Evolutionary conservation across 2,113 vertebrate genomes (phyloP), one percentile per base, ranked within the genome.

Genomic region (Orientallactaga bullata): DNA sequence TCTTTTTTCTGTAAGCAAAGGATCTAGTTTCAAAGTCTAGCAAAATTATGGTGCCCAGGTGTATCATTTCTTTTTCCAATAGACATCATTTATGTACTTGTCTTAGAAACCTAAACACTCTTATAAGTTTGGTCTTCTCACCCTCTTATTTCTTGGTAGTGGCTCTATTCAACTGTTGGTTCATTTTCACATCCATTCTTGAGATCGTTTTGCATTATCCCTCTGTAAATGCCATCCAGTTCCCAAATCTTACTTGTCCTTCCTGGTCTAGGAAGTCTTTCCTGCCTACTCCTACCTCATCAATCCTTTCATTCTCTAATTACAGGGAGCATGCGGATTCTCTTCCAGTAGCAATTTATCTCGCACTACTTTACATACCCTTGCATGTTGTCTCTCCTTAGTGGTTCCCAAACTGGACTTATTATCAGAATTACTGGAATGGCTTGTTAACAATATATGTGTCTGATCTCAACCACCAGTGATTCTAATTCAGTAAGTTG

Each of bases 401-500:
- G 37, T 82, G 37, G 39, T 69, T 58, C 37, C 10, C 5, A 60
- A 91, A 79, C 20, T 47, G 7, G 11, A 71, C 30, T 47, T 32
- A 68, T 69, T 37, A 63, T 74, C 58, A 74, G 20, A 88, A 82
- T 95, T 92, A 85, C 39, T 94, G 26, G 51, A 86, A 89, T 20
- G 89, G 6, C 32, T 91, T 72, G 5, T 65, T 83, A 77, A 79
- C 90, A 81, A 88, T 85, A 90, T 8, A n/a, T 12, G 17, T 61
- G 71, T 94, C 69, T 92, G 15, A 76, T 84, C 30, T 60, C 21
- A 18, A 66, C 21, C 16, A 26, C 4, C 21, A 84, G 7, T 73
- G 20, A 73, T 61, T 93, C 69, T 93, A 30, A 83, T 71, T 94
- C 85, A 84, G 16, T 85, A 81, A 88, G 12, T 92, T 95, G 47